phyloP scores from a whole-genome alignment of 1,140 invertebrate species.

The Listronotus oregonensis region DNA sequence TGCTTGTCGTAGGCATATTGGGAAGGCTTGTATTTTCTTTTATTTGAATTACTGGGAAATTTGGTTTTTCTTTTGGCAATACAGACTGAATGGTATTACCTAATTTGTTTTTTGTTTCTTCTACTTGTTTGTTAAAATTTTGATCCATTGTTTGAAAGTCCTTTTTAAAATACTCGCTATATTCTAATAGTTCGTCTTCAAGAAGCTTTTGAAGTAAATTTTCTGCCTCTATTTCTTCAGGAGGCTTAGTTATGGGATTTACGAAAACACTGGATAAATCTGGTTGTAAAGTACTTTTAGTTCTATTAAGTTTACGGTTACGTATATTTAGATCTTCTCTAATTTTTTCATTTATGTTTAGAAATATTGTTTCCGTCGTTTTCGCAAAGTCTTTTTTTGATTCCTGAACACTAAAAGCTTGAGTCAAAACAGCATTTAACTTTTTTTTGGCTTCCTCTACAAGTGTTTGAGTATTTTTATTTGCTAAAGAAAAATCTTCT shows the following conservation, averaged over 20 bases:
- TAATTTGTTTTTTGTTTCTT: not conserved
- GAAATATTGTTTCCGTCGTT: not conserved
- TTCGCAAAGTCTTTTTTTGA: not conserved
- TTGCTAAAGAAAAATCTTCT: not conserved
- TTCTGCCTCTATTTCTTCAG: conserved; percentile 13
- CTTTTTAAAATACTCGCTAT: not conserved
- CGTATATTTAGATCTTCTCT: not conserved
- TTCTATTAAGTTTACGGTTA: not conserved
- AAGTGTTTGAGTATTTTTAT: not conserved
- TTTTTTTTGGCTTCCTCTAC: conserved; percentile 3
- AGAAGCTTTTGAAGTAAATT: not conserved
- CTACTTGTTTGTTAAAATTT: conserved; percentile 1
- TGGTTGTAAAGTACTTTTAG: not conserved
- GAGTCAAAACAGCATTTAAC: not conserved
- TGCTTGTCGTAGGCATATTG: not conserved
- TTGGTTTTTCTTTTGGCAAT: not conserved
- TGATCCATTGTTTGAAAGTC: not conserved
- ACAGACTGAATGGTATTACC: not conserved
- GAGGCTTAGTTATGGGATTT: not conserved
- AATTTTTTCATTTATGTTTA: not conserved
- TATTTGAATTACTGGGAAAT: too few species aligned
- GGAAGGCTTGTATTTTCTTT: not conserved
- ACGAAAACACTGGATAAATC: conserved; percentile 4
- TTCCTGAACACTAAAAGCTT: not conserved
- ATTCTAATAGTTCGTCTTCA: conserved; percentile 5